Evolutionary conservation across 2,888 invertebrate genomes (phyloP).

Genomic region (Perdita meconis): DNA sequence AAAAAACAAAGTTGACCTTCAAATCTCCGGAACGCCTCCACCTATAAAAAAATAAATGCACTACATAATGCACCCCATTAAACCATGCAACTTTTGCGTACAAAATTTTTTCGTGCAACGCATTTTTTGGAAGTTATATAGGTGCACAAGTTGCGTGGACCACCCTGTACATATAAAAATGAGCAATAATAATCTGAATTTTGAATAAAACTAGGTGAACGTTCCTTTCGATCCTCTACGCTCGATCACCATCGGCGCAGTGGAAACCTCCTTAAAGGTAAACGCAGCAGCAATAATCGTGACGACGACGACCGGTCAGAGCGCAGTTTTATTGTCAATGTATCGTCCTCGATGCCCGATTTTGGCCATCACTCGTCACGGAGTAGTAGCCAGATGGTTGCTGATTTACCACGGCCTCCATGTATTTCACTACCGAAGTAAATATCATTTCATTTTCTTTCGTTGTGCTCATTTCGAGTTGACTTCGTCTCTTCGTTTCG

Average conservation of each 20-base stretch:
- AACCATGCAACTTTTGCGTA: too few species aligned
- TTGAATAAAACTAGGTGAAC: conserved; percentile 80
- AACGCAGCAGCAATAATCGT: conserved; percentile 89
- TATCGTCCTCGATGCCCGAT: conserved; percentile 90
- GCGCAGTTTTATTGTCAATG: conserved; percentile 88
- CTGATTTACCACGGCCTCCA: conserved; percentile 89
- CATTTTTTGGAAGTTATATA: too few species aligned
- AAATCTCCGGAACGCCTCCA: too few species aligned
- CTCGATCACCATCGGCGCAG: conserved; percentile 90
- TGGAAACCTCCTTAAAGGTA: conserved; percentile 89
- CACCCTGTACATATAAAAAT: too few species aligned
- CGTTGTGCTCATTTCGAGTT: too few species aligned
- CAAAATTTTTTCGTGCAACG: too few species aligned
- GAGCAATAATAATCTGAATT: conserved; percentile 5
- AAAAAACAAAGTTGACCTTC: too few species aligned
- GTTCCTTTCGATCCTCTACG: conserved; percentile 88
- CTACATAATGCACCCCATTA: too few species aligned
- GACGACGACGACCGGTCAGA: conserved; percentile 87
- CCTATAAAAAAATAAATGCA: too few species aligned
- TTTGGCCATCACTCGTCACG: conserved; percentile 88
- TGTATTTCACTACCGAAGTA: conserved; percentile 88
- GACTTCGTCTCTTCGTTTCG: too few species aligned
- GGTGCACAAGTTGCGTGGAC: too few species aligned
- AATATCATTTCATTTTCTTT: conserved; percentile 47
- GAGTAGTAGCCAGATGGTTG: conserved; percentile 87